Base-by-base conservation (phyloP, 2,113 vertebrate genomes). In the Stigmatopora argus region DNA sequence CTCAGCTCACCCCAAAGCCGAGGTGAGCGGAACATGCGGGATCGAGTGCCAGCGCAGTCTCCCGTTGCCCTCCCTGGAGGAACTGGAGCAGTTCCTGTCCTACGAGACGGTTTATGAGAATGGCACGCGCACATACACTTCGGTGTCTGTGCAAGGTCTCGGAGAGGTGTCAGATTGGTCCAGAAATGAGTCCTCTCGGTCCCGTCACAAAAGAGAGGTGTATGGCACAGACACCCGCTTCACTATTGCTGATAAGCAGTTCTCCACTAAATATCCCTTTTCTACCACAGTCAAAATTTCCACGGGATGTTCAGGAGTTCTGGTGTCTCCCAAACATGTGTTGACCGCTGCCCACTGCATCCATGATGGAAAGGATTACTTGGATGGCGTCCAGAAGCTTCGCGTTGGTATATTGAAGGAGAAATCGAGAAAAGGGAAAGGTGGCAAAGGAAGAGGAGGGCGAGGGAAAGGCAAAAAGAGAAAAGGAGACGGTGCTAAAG, bases 31-130 rank as follows among this genome's bases (percentile, higher is more conserved):
- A 0, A 91, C 82, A 15, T 99, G 97, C 70, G 96, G 95, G 64
- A 97, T 98, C 4, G 94, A 95, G 74, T 98, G 95, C 74, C 95
- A 95, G 86, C 90, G 84, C 18, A 86, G 66, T 18, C 74, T 94
- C 12, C 93, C 95, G 0, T 64, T 77, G 9, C 92, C 94, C 34
- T 93, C 88, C 46, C 75, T 94, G 58, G 78, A 89, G 4, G 93
- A 94, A 62, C 76, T 97, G 81, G 95, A 97, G 84, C 79, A 93
- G 34, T 81, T 92, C 64, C 90, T 99, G 8, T 95, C 96, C 26
- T 98, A 94, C 0, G 96, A 99, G 83, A 99, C 96, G 0, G 67
- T 97, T 62, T 98, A 94, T 53, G 95, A 95, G 70, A 99, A 99
- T 0, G 95, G 96, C 26, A 93, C 95, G 0, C 90, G 97, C 58